phyloP scores from a whole-genome alignment of 2,797 vertebrate genomes.

The Microcaecilia unicolor region DNA sequence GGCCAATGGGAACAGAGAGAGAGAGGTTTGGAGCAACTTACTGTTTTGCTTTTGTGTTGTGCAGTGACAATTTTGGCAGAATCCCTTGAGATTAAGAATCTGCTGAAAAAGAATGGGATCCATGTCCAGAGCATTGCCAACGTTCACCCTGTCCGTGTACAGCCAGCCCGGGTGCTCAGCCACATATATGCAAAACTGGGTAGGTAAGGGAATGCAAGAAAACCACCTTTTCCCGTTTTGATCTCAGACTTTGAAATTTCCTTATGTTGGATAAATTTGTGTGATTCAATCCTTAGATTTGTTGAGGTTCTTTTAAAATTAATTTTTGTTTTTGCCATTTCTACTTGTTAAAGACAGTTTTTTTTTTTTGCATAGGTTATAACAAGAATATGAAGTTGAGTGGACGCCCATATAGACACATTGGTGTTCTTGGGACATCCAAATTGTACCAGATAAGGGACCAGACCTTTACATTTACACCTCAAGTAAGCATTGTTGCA shows the following conservation, averaged over 20 bases:
- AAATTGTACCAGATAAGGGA: constrained; percentile 92
- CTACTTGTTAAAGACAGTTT: too few relatives aligned
- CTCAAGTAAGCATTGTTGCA: constrained; percentile 82
- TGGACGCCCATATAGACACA: constrained; percentile 87
- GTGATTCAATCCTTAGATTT: too few relatives aligned
- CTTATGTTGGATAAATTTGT: not conserved
- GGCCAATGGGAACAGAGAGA: too few relatives aligned
- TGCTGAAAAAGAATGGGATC: constrained; percentile 70
- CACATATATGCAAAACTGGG: constrained; percentile 90
- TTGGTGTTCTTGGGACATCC: constrained; percentile 91
- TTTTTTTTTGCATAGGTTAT: constrained; percentile 59
- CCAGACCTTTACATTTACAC: constrained; percentile 84
- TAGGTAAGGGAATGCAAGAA: constrained; percentile 34
- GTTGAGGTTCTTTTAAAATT: too few relatives aligned
- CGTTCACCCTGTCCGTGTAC: constrained; percentile 76
- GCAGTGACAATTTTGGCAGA: constrained; percentile 88
- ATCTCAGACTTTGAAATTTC: not conserved
- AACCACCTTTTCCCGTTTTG: not conserved
- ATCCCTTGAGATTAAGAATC: constrained; percentile 69
- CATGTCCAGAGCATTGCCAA: constrained; percentile 74
- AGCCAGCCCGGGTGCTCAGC: constrained; percentile 90
- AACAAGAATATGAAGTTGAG: constrained; percentile 83
- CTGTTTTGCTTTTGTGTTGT: constrained; percentile 16
- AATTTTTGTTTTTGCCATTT: too few relatives aligned
- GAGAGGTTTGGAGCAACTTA: too few relatives aligned